Evolutionary conservation across 2,797 vertebrate genomes (phyloP).

Genomic region (Gymnopithys bicolor): DNA sequence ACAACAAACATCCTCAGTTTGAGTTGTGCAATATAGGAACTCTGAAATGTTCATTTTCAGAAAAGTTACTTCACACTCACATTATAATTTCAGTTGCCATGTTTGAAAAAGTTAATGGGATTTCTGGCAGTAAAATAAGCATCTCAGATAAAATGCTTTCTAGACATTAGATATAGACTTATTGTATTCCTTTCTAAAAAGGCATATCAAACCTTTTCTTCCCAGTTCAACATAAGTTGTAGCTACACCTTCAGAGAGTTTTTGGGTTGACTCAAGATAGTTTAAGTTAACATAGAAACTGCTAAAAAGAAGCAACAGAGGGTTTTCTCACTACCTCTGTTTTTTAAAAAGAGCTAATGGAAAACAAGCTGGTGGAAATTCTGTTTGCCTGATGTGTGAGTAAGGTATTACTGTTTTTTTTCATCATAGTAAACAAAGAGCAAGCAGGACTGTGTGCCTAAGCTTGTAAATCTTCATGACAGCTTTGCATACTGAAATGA

Average conservation of each 20-base stretch:
- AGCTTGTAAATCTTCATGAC: conserved; percentile 46
- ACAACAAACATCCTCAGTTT: background rate
- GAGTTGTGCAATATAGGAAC: background rate
- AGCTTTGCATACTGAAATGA: conserved; percentile 38
- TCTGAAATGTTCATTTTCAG: background rate
- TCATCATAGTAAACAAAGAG: background rate
- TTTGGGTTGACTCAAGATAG: background rate
- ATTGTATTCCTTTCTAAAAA: background rate
- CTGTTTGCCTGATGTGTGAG: background rate
- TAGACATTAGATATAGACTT: background rate
- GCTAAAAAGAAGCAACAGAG: background rate
- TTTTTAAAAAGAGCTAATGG: background rate
- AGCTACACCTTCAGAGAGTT: background rate
- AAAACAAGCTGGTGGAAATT: background rate
- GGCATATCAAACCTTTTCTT: background rate
- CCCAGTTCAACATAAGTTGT: background rate
- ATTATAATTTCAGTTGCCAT: background rate
- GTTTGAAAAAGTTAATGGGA: background rate
- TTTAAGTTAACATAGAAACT: background rate
- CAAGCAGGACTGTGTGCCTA: conserved; percentile 21
- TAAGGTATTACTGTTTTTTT: background rate
- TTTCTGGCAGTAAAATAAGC: background rate
- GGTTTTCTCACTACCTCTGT: background rate
- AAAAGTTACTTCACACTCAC: background rate
- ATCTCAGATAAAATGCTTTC: background rate